Conservation (phyloP, 2,113 vertebrate species). For the Cichladusa arquata region DNA sequence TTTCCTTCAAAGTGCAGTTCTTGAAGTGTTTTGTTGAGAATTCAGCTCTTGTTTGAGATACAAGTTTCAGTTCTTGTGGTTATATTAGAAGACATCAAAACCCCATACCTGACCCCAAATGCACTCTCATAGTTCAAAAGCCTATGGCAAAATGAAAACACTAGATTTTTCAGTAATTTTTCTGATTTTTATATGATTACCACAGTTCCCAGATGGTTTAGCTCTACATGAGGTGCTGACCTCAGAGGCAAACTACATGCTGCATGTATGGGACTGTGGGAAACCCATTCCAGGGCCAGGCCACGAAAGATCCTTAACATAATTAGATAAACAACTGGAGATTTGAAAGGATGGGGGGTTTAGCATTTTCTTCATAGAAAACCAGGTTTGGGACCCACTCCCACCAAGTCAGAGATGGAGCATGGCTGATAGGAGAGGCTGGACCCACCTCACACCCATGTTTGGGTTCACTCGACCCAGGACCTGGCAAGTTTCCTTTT, state of each 20-base stretch:
- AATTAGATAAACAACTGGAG: background rate
- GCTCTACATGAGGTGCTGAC: background rate
- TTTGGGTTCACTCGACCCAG: background rate
- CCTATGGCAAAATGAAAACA: background rate
- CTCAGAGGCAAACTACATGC: accelerated
- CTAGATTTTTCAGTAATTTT: background rate
- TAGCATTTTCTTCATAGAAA: background rate
- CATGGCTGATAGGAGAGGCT: background rate
- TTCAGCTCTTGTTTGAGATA: background rate
- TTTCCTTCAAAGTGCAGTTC: background rate
- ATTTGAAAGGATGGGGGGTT: accelerated
- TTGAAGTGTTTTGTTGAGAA: background rate
- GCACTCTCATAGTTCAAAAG: background rate
- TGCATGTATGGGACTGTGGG: background rate
- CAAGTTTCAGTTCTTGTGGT: background rate
- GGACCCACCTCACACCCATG: background rate
- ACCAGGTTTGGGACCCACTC: background rate
- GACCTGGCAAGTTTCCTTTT: too few relatives aligned
- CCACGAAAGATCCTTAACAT: background rate
- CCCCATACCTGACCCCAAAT: background rate
- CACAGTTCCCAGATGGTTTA: background rate
- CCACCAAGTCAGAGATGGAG: background rate
- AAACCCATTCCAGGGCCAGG: background rate
- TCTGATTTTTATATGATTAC: background rate
- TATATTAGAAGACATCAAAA: background rate